Evolutionary conservation across 2,113 vertebrate species (phyloP).

Genomic region (Stigmatopora nigra): DNA sequence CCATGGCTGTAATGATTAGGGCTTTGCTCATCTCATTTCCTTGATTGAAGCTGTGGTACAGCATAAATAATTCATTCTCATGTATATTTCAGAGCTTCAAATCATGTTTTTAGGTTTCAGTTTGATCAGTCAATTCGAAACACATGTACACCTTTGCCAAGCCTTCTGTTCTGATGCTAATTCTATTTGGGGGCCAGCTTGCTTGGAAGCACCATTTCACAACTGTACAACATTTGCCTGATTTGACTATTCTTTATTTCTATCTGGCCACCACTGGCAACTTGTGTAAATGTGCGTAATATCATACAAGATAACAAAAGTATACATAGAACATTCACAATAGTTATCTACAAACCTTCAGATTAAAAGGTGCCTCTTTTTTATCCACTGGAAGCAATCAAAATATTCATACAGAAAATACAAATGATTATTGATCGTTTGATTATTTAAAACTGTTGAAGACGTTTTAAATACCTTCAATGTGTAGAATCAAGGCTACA

Average conservation of each 20-base stretch:
- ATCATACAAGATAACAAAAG: neutral
- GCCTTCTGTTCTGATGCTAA: constrained; percentile 33
- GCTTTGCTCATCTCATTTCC: constrained; percentile 65
- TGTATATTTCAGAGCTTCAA: constrained; percentile 64
- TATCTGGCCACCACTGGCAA: neutral
- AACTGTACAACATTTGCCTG: constrained; percentile 16
- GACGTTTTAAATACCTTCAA: neutral
- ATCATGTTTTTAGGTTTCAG: constrained; percentile 54
- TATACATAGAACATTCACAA: neutral
- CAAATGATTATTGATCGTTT: no score
- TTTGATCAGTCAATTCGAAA: constrained; percentile 58
- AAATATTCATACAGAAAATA: no score
- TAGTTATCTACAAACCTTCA: no score
- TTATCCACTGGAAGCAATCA: no score
- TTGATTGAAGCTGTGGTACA: constrained; percentile 67
- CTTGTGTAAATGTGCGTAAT: neutral
- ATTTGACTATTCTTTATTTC: neutral
- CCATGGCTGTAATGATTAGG: constrained; percentile 58
- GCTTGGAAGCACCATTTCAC: constrained; percentile 13
- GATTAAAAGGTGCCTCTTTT: no score
- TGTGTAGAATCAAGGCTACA: neutral
- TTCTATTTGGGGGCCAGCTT: constrained; percentile 23
- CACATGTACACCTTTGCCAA: constrained; percentile 51
- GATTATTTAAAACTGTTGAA: no score
- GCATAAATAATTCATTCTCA: constrained; percentile 67